Base-by-base conservation (phyloP, 1,140 invertebrate species). In the Lerema accius region DNA sequence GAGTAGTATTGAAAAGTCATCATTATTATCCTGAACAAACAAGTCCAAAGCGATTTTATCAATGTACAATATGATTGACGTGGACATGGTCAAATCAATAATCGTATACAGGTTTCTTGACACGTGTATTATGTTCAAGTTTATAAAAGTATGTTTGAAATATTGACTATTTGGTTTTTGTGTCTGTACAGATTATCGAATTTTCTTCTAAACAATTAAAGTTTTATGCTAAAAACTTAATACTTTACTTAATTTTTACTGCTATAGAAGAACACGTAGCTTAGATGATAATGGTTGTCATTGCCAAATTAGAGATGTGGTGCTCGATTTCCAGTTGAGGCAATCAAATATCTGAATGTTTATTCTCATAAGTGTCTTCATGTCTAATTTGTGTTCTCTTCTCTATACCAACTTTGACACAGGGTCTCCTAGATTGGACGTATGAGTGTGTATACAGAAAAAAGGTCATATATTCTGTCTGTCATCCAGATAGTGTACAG, bases 11-110 rank as follows among this genome's bases (percentile, higher is more conserved):
- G 39, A 35, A 49, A 43, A 49, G 49, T 62, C 59, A 62, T 45
- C 39, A 51, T 51, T 62, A 61, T 50, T 50, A 51, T 49, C 26
- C 39, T 51, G 37, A 51, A 13, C 46, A 62, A 32, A 43, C 48
- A 56, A 43, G 19, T 43, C 17, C 26, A 13, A 35, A 45, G 53
- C 51, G 65, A 73, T 65, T 59, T 67, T 70, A 70, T 70, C 71
- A 63, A 42, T 63, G 56, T 46, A 65, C 48, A 56, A 28, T 37
- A 65, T 73, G 71, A 73, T 67, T 73, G 67, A 64, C 71, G 35
- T 49, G 55, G 51, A 73, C 71, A 73, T 60, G 68, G 53, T 67
- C 71, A 67, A 67, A 65, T 64, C 59, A 66, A 56, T 69, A 69
- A 39, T 64, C 19, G 26, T 55, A 63, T 55, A 45, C 14, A 59